Evolutionary conservation across 64 coral and sea anemone species (phyloP), one percentile per base, ranked within the genome.

Genomic region (Porites lutea): DNA sequence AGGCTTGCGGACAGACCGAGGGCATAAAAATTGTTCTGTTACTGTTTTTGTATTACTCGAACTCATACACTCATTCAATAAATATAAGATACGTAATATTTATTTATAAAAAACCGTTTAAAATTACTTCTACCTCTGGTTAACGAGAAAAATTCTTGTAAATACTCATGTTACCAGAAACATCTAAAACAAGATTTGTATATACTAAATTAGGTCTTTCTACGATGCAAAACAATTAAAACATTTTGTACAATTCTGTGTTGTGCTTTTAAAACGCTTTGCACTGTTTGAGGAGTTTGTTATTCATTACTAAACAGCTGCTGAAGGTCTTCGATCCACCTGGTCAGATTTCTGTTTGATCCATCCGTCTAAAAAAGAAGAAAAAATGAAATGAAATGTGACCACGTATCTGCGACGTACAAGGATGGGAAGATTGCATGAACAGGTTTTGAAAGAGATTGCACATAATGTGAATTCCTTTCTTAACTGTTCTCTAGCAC

Each of bases 21-120:
- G 13, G 13, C 62, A 19, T 5, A 14, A 65, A 65, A 75, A 75
- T 51, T 13, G 72, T 75, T 78, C 23, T 78, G 49, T 78, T 78
- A 55, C 18, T 22, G 52, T 52, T 78, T 21, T 16, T 7, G 15
- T 54, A 22, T 45, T 63, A 18, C n/a, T 47, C 44, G 69, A 84
- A 3, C 46, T 13, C 63, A 16, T 68, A 66, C 62, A 67, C 14
- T n/a, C 48, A 12, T 84, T 49, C 63, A 64, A 84, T 48, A 66
- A 84, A 84, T 84, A 84, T 84, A 84, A 84, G 69, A 84, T 67
- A 84, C 63, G 61, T 23, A 48, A 84, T 84, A 84, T 84, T 84
- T 84, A 84, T 84, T 84, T 84, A 68, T 68, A 23, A 84, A 64
- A 84, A 51, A 84, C 44, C 62, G 48, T 84, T 37, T 68, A 50